Evolutionary conservation across 1,140 invertebrate genomes (phyloP), one percentile per base, ranked within the genome.

Genomic region (Venturia canescens): DNA sequence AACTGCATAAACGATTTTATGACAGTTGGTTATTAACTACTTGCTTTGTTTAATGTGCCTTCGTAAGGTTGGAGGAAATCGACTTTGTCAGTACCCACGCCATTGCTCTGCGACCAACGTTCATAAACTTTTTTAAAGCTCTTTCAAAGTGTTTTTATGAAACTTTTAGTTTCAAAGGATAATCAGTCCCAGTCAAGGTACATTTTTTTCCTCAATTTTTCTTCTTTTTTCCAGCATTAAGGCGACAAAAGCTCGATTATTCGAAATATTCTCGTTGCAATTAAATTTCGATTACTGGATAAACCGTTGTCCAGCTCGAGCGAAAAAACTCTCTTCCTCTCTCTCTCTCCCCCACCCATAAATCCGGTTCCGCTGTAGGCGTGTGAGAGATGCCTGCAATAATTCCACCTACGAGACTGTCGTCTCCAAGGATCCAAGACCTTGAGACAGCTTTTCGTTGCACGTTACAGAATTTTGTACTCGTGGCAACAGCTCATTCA

Each of bases 1-100:
- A 57, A 57, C 53, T 57, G 16, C 6, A 57, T 57, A 57, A 57
- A 57, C 53, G 53, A 57, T 57, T n/a, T 57, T 57, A 57, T 57
- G 4, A 57, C 53, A 57, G 53, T 57, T 9, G 4, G 53, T 18
- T 23, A n/a, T 57, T 57, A 57, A 57, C 53, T 57, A 21, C 53
- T 44, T 23, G 53, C 53, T 18, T 18, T 18, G 53, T 23, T 57
- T 11, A 23, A 57, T 57, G 53, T 57, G 21, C 7, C n/a, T n/a
- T n/a, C 21, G 53, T 23, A n/a, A 57, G 6, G 2, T 23, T 57
- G 21, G 5, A 4, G 53, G 21, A 57, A 57, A 9, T 57, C 16
- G 16, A 57, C 53, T 57, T 5, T 57, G 53, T 9, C 53, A 23
- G 53, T 57, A 23, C 16, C n/a, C 53, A 57, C 53, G 53, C 53